Base-by-base conservation (phyloP, 1,140 invertebrate genomes). In the Trachymyrmex cornetzi region DNA sequence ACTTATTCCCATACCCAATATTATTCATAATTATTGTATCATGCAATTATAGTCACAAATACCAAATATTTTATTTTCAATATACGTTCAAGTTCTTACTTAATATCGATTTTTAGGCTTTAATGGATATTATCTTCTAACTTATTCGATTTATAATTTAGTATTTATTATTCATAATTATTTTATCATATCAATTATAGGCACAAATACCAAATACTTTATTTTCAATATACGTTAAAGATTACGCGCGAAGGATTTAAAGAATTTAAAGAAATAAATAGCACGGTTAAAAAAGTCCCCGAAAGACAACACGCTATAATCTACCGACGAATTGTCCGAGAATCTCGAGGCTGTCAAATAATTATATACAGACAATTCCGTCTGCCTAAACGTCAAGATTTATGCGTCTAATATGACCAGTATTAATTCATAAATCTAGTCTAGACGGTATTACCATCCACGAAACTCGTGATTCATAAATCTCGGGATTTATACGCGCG, bases 371-470 rank as follows among this genome's bases (percentile, higher is more conserved):
- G 63, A 90, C 88, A 69, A 88, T 81, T 90, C 86, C 63, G 69
- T 90, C 86, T 80, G 85, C 55, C 77, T 71, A 77, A 90, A 90
- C 24, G 80, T 11, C 14, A 67, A 88, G 88, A 90, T 88, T 90
- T 90, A 90, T 90, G 69, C n/a, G n/a, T 90, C 80, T 89, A 90
- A 87, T 90, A 88, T 88, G 88, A 90, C 69, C 88, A 61, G 86
- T 85, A 90, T 90, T 88, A 90, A 90, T 90, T 90, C 88, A 89
- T 88, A 90, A 90, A 90, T 89, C 75, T 75, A 77, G 34, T 89
- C 75, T 75, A 77, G 34, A 77, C 66, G 67, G 80, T 81, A 90
- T 88, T 90, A 88, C 77, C 63, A 88, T 88, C 88, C 72, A 75
- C 89, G 86, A 90, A 90, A 88, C 86, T 74, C 69, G 63, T 77